Percentiles rank a stretch among this genome's conserved stretches.
Conservation (phyloP, 1,140 invertebrate genomes). For the Zelostemma sp. region DNA sequence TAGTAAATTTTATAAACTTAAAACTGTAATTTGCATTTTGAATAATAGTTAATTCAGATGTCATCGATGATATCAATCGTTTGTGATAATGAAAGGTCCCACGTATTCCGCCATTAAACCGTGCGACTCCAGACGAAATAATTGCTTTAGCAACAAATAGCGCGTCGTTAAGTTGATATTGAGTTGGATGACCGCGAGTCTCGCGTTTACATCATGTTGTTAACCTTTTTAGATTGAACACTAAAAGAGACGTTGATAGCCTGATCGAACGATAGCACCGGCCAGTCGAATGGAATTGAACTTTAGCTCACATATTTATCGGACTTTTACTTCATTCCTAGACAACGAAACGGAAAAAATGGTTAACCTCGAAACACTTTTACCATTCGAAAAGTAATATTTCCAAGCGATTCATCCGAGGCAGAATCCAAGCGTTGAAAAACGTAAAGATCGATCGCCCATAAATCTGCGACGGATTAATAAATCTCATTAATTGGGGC, state of each 20-base stretch:
- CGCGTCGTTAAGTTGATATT: slow-evolving; percentile 38
- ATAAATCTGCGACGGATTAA: slow-evolving; percentile 25
- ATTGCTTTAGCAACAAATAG: slow-evolving; percentile 32
- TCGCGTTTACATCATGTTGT: slow-evolving; percentile 48
- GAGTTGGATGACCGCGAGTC: slow-evolving; percentile 45
- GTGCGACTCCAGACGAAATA: slow-evolving; percentile 32
- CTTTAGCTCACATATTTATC: slow-evolving; percentile 45
- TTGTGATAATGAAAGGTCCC: slow-evolving; percentile 32
- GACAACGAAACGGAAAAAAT: slow-evolving; percentile 2
- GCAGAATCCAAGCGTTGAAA: not conserved
- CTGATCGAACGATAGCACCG: slow-evolving; percentile 38
- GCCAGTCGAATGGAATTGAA: slow-evolving; percentile 43
- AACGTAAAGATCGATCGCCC: slow-evolving; percentile 3
- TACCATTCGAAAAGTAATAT: too few species aligned
- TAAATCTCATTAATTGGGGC: slow-evolving; percentile 40
- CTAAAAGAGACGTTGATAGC: slow-evolving; percentile 50
- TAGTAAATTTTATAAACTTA: too few species aligned
- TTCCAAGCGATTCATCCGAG: too few species aligned
- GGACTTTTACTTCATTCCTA: slow-evolving; percentile 6
- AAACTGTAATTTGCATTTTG: too few species aligned
- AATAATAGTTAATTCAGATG: too few species aligned
- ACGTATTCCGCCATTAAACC: slow-evolving; percentile 37
- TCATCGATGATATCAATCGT: too few species aligned
- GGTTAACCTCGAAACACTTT: too few species aligned
- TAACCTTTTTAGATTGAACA: slow-evolving; percentile 51